Evolutionary conservation across 2,797 vertebrate species (phyloP), one percentile per base, ranked within the genome.

Genomic region (Psittacula derbiana): DNA sequence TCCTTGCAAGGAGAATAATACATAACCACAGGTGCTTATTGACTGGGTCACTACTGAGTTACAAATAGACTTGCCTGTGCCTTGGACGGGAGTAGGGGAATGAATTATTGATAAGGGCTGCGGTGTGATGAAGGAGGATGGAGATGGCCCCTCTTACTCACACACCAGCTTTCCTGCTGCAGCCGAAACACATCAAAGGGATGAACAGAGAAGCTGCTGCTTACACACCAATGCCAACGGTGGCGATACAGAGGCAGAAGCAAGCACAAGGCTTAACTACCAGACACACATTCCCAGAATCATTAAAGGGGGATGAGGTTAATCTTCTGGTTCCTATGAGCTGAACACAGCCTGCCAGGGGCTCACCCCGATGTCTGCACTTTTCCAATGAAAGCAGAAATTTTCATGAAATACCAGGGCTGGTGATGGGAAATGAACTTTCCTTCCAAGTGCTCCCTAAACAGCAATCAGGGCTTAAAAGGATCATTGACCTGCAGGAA

Each of bases 31-130:
- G 92, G 91, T 90, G 73, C 73, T 91, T 93, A 82, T 40, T 89
- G 92, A 87, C 57, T 57, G 7, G 78, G 87, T 92, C 72, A 58
- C 89, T 80, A 36, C 3, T 58, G 94, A 93, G 74, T 92, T 83
- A 96, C 91, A 95, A 95, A 96, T 62, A 88, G 76, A 86, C 78
- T 95, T 0, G 4, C 52, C 50, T 31, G 65, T 52, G 72, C 82
- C 73, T 73, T 3, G 27, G 69, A 82, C 5, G 8, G 53, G 70
- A 70, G 86, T 28, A 15, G 58, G 78, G 43, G 57, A 44, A 89
- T 96, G 72, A 92, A 93, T 96, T 90, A 92, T 93, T 95, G 92
- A 94, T 91, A 30, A 90, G 44, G 72, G 80, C 55, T 67, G 69
- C 49, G 85, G 72, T 81, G 62, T 70, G 78, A 81, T 18, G 66